Conservation (phyloP, 2,888 invertebrate species). For the Eremobia ochroleuca region DNA sequence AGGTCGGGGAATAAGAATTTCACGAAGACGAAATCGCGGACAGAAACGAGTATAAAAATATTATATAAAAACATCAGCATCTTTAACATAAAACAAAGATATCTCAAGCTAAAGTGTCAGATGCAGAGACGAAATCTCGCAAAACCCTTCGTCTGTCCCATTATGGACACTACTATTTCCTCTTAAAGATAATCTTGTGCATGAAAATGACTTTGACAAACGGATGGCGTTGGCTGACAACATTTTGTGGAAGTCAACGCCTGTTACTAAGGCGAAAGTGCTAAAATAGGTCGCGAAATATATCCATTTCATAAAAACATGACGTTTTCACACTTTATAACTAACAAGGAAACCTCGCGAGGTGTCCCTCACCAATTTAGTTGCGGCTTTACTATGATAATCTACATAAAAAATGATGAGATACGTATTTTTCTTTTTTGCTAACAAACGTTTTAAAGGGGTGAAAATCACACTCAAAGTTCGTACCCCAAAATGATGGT, state of each 20-base stretch:
- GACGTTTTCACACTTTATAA: not conserved
- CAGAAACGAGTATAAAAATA: not conserved
- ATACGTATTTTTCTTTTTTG: too few species aligned
- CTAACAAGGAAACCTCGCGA: too few species aligned
- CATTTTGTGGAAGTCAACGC: constrained; percentile 3
- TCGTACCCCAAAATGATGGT: too few species aligned
- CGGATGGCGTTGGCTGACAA: constrained; percentile 20
- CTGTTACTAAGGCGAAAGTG: not conserved
- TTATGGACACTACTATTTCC: constrained; percentile 37
- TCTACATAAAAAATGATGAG: too few species aligned
- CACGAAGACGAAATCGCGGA: too few species aligned
- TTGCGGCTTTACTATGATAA: too few species aligned
- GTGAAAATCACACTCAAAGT: too few species aligned
- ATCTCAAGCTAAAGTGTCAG: constrained; percentile 32
- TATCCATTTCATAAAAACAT: not conserved
- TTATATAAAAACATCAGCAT: not conserved
- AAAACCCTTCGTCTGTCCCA: constrained; percentile 32
- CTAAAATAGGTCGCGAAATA: not conserved
- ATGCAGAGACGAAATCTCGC: constrained; percentile 11
- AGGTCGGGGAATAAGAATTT: too few species aligned
- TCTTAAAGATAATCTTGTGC: constrained; percentile 34
- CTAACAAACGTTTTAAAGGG: too few species aligned
- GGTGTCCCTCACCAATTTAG: too few species aligned
- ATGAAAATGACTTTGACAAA: constrained; percentile 55
- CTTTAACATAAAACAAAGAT: constrained; percentile 36